Conservation (phyloP, 2,888 invertebrate genomes). For the Sycophila texana region DNA sequence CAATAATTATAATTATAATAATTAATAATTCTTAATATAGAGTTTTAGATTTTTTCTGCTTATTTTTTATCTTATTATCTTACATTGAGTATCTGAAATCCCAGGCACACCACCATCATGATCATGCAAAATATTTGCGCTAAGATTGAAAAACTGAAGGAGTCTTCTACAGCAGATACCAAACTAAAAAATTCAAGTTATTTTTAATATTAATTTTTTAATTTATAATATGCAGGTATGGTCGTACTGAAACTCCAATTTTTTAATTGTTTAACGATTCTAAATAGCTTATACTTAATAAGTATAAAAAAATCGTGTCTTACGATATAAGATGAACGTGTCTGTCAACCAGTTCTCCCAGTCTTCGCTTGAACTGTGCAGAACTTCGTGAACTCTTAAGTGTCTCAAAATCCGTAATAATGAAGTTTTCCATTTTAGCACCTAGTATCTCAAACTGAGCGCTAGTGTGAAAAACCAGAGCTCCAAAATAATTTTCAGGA, state of each 20-base stretch:
- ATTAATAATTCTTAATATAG: too few species aligned
- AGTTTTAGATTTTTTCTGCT: too few species aligned
- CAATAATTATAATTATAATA: too few species aligned
- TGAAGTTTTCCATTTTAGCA: not conserved
- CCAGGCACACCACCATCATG: conserved; percentile 14
- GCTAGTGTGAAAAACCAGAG: conserved; percentile 33
- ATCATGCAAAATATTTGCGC: conserved; percentile 33
- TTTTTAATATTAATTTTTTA: not conserved
- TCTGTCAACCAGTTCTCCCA: too few species aligned
- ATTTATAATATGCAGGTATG: too few species aligned
- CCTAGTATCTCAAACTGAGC: conserved; percentile 33
- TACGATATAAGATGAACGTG: too few species aligned
- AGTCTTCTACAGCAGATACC: conserved; percentile 12
- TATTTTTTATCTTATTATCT: not conserved
- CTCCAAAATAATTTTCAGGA: conserved; percentile 26
- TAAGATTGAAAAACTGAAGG: conserved; percentile 16
- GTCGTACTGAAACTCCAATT: too few species aligned
- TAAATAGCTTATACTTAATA: not conserved
- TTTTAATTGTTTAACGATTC: too few species aligned
- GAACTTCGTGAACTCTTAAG: too few species aligned
- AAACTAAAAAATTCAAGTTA: conserved; percentile 5
- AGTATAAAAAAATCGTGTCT: not conserved
- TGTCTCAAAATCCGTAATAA: not conserved
- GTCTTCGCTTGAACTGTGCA: too few species aligned
- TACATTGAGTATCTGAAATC: conserved; percentile 30